These are phyloP conservation scores for Slavum lentiscoides DNA, from an alignment of 2,888 invertebrate species.

Conservation along the genomic window DNA sequence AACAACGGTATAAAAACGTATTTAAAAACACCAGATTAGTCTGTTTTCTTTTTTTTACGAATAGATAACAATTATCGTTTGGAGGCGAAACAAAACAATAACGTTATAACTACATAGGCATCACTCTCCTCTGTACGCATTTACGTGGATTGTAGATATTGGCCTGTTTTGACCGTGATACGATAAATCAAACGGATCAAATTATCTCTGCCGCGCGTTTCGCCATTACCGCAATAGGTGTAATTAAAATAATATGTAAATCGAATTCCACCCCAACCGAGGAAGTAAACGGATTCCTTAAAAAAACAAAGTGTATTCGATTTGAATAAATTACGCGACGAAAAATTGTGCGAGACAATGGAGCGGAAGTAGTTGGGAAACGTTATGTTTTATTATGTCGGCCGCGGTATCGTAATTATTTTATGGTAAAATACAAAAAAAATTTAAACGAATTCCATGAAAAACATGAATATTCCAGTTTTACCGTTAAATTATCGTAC, in stretches of 20 bases:
- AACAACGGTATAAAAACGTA: slow-evolving; percentile 18
- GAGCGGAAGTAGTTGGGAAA: too few species aligned
- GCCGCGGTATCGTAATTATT: too few species aligned
- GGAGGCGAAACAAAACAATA: slow-evolving; percentile 22
- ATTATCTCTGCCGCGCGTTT: neutral
- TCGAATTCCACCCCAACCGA: neutral
- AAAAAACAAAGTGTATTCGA: too few species aligned
- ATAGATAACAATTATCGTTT: slow-evolving; percentile 27
- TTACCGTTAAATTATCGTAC: too few species aligned
- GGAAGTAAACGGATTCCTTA: neutral
- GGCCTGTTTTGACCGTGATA: neutral
- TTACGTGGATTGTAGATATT: neutral
- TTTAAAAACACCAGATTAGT: slow-evolving; percentile 19
- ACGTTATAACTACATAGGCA: neutral
- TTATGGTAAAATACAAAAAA: too few species aligned
- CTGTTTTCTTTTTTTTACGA: slow-evolving; percentile 5
- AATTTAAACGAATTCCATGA: too few species aligned
- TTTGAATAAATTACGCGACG: too few species aligned
- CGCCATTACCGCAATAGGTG: neutral
- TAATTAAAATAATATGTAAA: neutral
- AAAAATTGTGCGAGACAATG: too few species aligned
- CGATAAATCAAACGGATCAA: neutral
- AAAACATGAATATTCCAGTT: too few species aligned
- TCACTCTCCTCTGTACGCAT: neutral
- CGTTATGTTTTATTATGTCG: too few species aligned